phyloP scores from a whole-genome alignment of 2,888 invertebrate species.

The Agrotis clavis region DNA sequence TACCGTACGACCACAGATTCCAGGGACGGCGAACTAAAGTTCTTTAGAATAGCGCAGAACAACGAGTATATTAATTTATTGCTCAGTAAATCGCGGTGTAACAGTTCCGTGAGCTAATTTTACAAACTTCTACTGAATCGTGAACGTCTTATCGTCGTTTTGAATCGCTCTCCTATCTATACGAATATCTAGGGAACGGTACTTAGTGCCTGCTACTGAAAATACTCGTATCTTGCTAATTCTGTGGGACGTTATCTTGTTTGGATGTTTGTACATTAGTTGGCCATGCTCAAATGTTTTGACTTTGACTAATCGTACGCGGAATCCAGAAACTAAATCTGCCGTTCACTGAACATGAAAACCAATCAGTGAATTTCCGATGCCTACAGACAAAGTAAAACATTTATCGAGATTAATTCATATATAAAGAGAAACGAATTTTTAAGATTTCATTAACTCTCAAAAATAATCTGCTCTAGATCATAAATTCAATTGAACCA shows the following conservation, averaged over 20 bases:
- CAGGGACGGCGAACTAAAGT: constrained; percentile 51
- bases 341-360: neutral
- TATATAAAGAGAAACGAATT: too few relatives aligned
- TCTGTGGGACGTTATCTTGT: constrained; percentile 9
- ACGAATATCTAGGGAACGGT: constrained; percentile 59
- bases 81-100: constrained; percentile 39
- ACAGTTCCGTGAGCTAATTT: constrained; percentile 59
- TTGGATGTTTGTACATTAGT: constrained; percentile 25
- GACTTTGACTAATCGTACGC: constrained; percentile 16
- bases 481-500: neutral
- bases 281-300: constrained; percentile 12
- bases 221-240: constrained; percentile 36
- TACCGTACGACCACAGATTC: constrained; percentile 72
- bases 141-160: constrained; percentile 57
- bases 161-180: constrained; percentile 54
- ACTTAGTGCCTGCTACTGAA: constrained; percentile 50
- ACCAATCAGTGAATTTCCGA: neutral
- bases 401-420: neutral
- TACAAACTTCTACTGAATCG: constrained; percentile 51
- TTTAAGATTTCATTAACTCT: neutral
- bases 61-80: constrained; percentile 60
- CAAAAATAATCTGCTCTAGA: neutral
- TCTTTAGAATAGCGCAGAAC: constrained; percentile 42
- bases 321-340: constrained; percentile 5
- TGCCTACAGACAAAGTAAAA: neutral